Evolutionary conservation across 2,888 invertebrate species (phyloP).

Genomic region (Timema cristinae): DNA sequence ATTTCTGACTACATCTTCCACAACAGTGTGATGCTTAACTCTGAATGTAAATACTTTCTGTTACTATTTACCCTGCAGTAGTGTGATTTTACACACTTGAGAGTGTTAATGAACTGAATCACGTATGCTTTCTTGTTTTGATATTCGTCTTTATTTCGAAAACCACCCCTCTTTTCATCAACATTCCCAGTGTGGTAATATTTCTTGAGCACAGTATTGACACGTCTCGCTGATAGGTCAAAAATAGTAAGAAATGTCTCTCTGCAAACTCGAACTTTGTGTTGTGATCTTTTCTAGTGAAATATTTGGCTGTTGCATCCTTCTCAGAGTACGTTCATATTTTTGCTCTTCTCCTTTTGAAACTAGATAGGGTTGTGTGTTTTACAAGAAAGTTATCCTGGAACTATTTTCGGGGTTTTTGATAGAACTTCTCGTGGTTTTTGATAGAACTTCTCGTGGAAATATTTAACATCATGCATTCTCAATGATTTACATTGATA

Average conservation of each 20-base stretch:
- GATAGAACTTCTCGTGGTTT: neutral
- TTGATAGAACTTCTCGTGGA: conserved; percentile 1
- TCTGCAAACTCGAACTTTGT: neutral
- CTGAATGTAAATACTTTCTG: no score
- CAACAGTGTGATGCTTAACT: neutral
- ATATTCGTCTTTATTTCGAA: neutral
- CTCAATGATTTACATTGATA: no score
- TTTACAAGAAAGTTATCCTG: neutral
- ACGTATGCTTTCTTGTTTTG: neutral
- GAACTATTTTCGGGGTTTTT: neutral
- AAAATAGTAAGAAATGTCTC: neutral
- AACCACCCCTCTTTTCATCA: neutral
- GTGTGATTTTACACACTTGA: neutral
- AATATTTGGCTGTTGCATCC: conserved; percentile 3
- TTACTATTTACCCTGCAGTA: neutral
- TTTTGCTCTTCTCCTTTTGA: neutral
- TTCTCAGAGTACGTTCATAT: neutral
- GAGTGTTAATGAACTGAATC: neutral
- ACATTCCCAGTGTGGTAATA: conserved; percentile 1
- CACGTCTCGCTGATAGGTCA: neutral
- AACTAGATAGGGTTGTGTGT: neutral
- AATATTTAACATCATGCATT: conserved; percentile 1
- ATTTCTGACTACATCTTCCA: neutral
- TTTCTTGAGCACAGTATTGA: neutral
- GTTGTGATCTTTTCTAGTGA: neutral